Evolutionary conservation across 2,888 invertebrate genomes (phyloP).

Genomic region (Tenodera sinensis): DNA sequence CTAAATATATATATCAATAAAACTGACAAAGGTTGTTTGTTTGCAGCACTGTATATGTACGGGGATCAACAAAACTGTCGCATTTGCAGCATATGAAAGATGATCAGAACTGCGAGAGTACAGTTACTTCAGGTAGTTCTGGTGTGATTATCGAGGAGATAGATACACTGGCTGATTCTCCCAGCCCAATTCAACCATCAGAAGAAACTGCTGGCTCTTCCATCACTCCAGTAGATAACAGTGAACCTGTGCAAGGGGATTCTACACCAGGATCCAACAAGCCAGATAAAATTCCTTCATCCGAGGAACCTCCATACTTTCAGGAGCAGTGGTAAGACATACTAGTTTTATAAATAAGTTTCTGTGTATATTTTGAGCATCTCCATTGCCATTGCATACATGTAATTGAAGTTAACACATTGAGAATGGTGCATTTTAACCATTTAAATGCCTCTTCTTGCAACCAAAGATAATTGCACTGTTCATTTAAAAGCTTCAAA

Average conservation of each 20-base stretch:
- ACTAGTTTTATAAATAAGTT: not conserved
- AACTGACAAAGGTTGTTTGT: not conserved
- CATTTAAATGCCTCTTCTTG: not conserved
- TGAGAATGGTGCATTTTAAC: not conserved
- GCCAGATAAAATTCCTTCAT: conserved; percentile 52
- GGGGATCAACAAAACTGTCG: conserved; percentile 10
- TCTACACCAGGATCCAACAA: not conserved
- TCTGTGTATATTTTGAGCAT: not conserved
- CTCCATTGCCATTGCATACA: not conserved
- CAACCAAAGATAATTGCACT: not conserved
- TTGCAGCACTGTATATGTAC: conserved; percentile 21
- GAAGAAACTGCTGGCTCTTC: conserved; percentile 3
- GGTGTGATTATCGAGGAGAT: not conserved
- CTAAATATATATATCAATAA: too few relatives aligned
- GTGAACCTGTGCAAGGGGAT: conserved; percentile 15
- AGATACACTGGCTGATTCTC: conserved; percentile 41
- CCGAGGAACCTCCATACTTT: conserved; percentile 70
- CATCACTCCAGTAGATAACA: not conserved
- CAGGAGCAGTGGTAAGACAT: conserved; percentile 71
- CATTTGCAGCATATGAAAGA: not conserved
- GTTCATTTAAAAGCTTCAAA: not conserved
- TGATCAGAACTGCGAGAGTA: not conserved
- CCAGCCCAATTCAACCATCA: conserved; percentile 35
- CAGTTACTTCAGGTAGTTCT: not conserved
- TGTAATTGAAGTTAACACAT: too few relatives aligned